phyloP scores from a whole-genome alignment of 2,113 vertebrate species.

The Ictidomys tridecemlineatus region DNA sequence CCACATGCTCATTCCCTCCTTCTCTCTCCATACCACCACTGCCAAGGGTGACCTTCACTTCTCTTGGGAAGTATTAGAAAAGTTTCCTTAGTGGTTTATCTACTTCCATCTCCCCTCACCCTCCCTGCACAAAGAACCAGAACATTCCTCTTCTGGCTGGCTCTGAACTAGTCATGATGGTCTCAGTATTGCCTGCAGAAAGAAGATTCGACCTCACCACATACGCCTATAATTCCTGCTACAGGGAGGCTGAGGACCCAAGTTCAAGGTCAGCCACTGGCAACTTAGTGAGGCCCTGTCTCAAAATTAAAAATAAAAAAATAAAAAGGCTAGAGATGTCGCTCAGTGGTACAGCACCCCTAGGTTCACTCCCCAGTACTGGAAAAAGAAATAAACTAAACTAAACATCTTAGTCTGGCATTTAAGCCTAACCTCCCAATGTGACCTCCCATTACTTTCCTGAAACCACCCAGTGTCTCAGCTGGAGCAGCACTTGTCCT shows the following conservation, averaged over 20 bases:
- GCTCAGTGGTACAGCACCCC: background rate
- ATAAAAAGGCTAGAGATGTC: background rate
- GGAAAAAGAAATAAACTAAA: background rate
- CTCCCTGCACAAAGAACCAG: background rate
- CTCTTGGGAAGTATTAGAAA: background rate
- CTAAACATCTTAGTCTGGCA: background rate
- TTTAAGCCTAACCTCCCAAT: background rate
- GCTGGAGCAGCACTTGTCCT: background rate
- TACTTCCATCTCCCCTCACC: background rate
- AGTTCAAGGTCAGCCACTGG: background rate
- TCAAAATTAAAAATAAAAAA: background rate
- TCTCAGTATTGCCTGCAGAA: background rate
- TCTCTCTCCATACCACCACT: background rate
- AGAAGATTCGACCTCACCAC: background rate
- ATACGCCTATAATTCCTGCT: background rate
- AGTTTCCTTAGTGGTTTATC: background rate
- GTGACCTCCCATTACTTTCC: slow-evolving; percentile 1
- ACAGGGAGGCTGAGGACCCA: background rate
- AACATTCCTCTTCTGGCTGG: background rate
- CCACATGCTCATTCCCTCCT: background rate
- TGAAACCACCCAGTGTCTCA: background rate
- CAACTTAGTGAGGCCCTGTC: background rate
- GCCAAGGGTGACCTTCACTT: background rate
- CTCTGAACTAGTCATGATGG: background rate
- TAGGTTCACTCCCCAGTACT: background rate